Evolutionary conservation across 2,113 vertebrate species (phyloP), one percentile per base, ranked within the genome.

Genomic region (Clarias gariepinus): DNA sequence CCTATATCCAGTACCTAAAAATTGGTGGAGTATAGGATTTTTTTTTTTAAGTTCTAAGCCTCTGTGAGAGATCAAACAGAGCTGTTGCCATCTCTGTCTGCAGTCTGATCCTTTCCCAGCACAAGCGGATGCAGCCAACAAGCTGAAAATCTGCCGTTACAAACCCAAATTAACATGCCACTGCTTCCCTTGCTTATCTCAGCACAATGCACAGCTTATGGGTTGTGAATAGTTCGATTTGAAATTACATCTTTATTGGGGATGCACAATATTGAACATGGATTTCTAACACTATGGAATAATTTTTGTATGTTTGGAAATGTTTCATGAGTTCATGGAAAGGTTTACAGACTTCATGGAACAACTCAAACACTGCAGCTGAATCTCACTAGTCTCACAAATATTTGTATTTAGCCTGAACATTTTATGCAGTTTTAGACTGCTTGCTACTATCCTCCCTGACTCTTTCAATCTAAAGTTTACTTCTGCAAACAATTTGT

Each of bases 401-500:
- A 84, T 36, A 84, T 85, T 71, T 84, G 73, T 68, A 74, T 85
- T 74, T 82, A 30, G 23, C 19, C 36, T 53, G 52, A 47, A 83
- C 60, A 83, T 71, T 47, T 71, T 33, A 80, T 84, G 60, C 60
- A 60, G 30, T 85, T 78, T 74, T 33, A 76, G 41, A 71, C 83
- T 84, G 18, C 33, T 83, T 83, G n/a, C 47, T 89, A 53, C 33
- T 69, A 66, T 80, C 60, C 60, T 90, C 10, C 19, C 36, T 58
- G 91, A 91, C 89, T 88, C 47, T 76, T 88, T 85, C 81, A 60
- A 69, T 71, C 55, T 82, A 21, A 55, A 47, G 33, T 60, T 80
- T 83, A 58, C 82, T 90, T 93, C 91, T 92, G 91, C 92, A 92
- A 93, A 93, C 93, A 93, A 93, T 93, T 93, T 94, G 92, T 95